These are phyloP conservation scores for Cosmia trapezina DNA, from an alignment of 2,888 invertebrate species.

Conservation along the genomic window DNA sequence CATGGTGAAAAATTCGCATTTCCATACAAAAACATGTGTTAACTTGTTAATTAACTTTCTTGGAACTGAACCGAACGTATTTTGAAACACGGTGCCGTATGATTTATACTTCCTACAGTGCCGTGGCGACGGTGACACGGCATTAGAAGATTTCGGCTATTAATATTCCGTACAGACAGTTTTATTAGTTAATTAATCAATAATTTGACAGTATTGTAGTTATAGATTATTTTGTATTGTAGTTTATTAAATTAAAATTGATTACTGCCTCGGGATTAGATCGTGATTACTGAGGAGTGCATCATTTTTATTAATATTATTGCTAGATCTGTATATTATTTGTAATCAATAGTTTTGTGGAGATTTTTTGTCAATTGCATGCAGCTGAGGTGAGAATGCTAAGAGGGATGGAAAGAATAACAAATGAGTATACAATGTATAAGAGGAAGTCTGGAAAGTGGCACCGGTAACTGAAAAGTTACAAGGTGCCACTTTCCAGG, in stretches of 20 bases:
- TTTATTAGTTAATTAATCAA: constrained; percentile 66
- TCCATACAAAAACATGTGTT: constrained; percentile 83
- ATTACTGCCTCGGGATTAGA: constrained; percentile 48
- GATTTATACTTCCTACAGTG: constrained; percentile 81
- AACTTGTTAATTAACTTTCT: constrained; percentile 87
- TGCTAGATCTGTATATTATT: not conserved
- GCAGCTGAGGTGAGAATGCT: too few species aligned
- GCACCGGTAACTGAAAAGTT: too few species aligned
- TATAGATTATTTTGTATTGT: constrained; percentile 52
- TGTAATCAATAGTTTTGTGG: not conserved
- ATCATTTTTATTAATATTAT: constrained; percentile 32
- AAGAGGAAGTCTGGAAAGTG: too few species aligned
- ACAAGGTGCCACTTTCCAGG: too few species aligned
- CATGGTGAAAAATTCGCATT: constrained; percentile 66
- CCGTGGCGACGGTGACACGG: constrained; percentile 76
- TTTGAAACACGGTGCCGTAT: constrained; percentile 61
- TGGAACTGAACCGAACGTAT: constrained; percentile 71
- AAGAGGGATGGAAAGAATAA: too few species aligned
- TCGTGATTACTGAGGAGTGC: constrained; percentile 15
- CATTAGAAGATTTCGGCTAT: constrained; percentile 67
- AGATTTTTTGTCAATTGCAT: too few species aligned
- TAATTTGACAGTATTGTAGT: constrained; percentile 57
- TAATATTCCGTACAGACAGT: constrained; percentile 67
- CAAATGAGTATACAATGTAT: too few species aligned
- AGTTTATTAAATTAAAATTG: constrained; percentile 45